Percentiles rank a stretch among this genome's conserved stretches.
Evolutionary conservation across 2,797 vertebrate genomes (phyloP).

Genomic region (Sarcophilus harrisii): DNA sequence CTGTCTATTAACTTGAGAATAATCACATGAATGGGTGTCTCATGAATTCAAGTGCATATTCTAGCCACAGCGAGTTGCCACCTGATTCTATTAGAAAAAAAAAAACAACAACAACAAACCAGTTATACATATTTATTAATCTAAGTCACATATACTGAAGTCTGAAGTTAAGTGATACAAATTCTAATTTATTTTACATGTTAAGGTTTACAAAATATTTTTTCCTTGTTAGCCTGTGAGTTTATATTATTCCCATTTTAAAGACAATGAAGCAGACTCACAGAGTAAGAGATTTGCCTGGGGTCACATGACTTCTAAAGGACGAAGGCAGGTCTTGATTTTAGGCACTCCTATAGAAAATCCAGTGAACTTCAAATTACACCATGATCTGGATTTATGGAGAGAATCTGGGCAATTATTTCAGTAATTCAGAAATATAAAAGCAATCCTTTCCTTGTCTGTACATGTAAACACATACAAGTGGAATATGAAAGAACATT

Average conservation of each 20-base stretch:
- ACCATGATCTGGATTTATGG: not conserved
- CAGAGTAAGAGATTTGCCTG: not conserved
- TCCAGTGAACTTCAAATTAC: not conserved
- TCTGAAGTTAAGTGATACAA: not conserved
- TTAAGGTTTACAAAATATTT: not conserved
- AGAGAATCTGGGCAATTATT: not conserved
- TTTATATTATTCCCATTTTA: not conserved
- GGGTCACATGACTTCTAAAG: not conserved
- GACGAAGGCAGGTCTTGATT: not conserved
- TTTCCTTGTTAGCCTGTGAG: not conserved
- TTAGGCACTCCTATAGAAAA: not conserved
- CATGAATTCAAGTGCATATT: not conserved
- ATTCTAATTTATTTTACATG: not conserved
- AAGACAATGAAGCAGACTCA: not conserved
- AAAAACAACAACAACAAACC: not conserved
- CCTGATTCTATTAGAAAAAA: not conserved
- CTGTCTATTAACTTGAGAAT: not conserved
- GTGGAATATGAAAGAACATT: not conserved
- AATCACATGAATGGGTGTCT: not conserved
- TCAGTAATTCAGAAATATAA: not conserved
- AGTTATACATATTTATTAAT: rapidly evolving
- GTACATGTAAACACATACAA: not conserved
- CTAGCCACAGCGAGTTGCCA: not conserved
- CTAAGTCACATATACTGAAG: rapidly evolving
- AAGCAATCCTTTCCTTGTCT: not conserved